Evolutionary conservation across 2,113 vertebrate genomes (phyloP).

Genomic region (Chiloscyllium plagiosum): DNA sequence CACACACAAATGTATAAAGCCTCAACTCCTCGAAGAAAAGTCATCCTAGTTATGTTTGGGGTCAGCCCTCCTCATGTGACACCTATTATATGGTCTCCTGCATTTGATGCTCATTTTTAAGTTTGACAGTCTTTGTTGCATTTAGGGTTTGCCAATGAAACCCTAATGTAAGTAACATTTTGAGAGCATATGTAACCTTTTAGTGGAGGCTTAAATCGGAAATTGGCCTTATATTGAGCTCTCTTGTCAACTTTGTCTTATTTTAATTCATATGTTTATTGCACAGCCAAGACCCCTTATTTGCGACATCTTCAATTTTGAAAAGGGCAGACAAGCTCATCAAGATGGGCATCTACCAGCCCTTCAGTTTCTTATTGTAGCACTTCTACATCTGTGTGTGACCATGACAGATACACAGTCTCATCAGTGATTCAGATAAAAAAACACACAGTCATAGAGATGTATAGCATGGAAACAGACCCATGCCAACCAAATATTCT

Average conservation of each 20-base stretch:
- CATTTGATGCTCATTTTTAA: neutral
- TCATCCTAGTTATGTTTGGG: neutral
- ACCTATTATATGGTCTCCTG: neutral
- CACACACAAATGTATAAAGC: neutral
- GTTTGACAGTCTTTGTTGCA: neutral
- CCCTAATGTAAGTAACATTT: neutral
- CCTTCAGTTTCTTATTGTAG: neutral
- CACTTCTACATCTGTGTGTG: constrained; percentile 19
- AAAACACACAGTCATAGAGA: no score
- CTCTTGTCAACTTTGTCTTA: neutral
- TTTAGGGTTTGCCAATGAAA: neutral
- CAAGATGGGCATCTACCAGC: neutral
- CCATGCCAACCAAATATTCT: no score
- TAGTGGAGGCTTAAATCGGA: neutral
- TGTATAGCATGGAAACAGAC: no score
- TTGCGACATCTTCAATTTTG: neutral
- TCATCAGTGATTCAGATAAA: neutral
- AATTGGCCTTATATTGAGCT: neutral
- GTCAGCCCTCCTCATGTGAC: neutral
- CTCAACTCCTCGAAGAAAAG: neutral
- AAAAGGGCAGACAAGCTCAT: neutral
- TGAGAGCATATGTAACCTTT: neutral
- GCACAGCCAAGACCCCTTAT: neutral
- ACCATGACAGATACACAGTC: neutral
- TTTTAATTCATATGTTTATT: neutral